A percentile compares a stretch with the other conserved stretches of the same genome.
Evolutionary conservation across 2,888 invertebrate genomes (phyloP).

Genomic region (Bhutanitis thaidina): DNA sequence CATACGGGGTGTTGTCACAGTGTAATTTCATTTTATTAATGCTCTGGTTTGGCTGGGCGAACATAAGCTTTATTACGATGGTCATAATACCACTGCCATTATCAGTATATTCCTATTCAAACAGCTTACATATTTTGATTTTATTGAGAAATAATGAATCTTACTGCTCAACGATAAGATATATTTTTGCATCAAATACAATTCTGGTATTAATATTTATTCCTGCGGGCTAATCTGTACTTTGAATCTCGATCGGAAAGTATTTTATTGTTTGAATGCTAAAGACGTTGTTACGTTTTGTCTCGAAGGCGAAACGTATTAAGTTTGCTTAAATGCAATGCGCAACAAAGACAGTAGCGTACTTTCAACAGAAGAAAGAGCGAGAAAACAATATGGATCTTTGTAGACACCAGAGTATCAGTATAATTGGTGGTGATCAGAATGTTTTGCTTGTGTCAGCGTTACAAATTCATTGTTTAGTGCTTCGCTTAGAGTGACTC

Average conservation of each 20-base stretch:
- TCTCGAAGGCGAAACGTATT: constrained; percentile 39
- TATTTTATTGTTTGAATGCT: neutral
- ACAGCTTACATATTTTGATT: constrained; percentile 18
- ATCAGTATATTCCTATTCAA: constrained; percentile 22
- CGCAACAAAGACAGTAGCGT: constrained; percentile 31
- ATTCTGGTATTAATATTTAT: neutral
- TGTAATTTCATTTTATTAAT: constrained; percentile 67
- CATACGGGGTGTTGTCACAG: constrained; percentile 70
- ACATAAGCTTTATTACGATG: constrained; percentile 64
- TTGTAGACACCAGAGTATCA: constrained; percentile 55
- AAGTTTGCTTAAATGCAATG: constrained; percentile 52
- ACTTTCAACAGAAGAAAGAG: constrained; percentile 25
- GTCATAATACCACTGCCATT: constrained; percentile 53
- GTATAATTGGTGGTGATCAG: constrained; percentile 76
- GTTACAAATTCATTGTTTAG: constrained; percentile 59
- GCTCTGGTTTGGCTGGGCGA: constrained; percentile 47
- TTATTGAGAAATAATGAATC: neutral
- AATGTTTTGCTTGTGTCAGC: constrained; percentile 75
- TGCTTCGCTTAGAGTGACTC: constrained; percentile 47
- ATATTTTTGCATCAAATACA: neutral
- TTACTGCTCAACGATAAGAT: no score
- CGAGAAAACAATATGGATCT: constrained; percentile 28
- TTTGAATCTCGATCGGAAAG: neutral
- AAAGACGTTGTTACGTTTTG: constrained; percentile 24
- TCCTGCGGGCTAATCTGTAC: neutral